A percentile compares a stretch with the other conserved stretches of the same genome.
These are phyloP conservation scores for Athene cunicularia DNA, from an alignment of 2,113 vertebrate species.

Conservation along the genomic window DNA sequence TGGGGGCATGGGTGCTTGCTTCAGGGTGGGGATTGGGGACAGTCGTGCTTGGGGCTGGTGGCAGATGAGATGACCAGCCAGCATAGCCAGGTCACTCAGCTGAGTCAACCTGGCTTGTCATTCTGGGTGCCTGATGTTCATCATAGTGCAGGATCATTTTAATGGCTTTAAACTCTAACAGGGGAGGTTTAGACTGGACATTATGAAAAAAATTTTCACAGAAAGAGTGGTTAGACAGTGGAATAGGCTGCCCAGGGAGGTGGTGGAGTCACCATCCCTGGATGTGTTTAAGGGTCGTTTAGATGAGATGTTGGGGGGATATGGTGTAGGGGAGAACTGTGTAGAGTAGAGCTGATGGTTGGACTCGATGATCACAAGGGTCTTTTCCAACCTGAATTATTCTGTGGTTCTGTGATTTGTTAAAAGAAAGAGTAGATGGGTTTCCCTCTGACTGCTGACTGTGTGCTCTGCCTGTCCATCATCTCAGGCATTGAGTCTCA, in stretches of 20 bases:
- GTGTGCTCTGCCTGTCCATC: neutral
- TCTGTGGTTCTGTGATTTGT: neutral
- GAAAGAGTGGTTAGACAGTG: no score
- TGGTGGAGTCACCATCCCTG: no score
- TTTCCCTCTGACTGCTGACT: neutral
- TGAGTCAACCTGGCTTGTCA: neutral
- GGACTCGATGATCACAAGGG: no score
- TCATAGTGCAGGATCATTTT: neutral
- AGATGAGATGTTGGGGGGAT: no score
- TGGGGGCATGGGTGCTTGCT: neutral
- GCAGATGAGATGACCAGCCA: neutral
- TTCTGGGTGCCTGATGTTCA: neutral
- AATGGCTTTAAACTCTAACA: no score
- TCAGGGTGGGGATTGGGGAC: fast-evolving
- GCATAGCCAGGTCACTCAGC: neutral
- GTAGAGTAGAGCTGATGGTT: no score
- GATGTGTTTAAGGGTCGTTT: no score
- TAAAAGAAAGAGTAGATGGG: neutral
- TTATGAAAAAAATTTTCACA: no score
- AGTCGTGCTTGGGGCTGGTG: neutral
- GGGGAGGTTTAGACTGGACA: no score
- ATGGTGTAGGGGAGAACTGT: no score
- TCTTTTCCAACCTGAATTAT: no score
- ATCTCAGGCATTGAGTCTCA: fast-evolving
- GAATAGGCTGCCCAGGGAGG: no score